These are phyloP conservation scores for Nansenia antarctica DNA, from an alignment of 2,113 vertebrate genomes.

Conservation along the genomic window DNA sequence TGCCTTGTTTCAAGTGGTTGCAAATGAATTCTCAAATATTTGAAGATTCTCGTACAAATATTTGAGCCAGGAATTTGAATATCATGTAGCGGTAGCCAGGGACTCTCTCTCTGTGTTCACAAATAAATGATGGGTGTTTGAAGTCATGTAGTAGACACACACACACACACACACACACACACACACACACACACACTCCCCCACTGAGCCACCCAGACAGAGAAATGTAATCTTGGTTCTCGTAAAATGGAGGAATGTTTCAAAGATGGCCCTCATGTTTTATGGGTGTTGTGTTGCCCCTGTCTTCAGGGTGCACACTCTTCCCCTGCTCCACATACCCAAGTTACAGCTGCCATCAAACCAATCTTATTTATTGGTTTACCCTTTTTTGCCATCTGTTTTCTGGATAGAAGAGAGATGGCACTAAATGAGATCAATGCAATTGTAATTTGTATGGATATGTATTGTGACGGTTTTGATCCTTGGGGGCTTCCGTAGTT, in stretches of 20 bases:
- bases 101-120: constrained; percentile 16
- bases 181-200: neutral
- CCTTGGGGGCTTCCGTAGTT: too few species aligned
- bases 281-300: neutral
- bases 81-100: constrained; percentile 39
- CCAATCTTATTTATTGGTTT: too few species aligned
- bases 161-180: too few species aligned
- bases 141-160: constrained; percentile 42
- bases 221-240: constrained; percentile 11
- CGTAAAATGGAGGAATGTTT: constrained; percentile 3
- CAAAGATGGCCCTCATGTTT: neutral
- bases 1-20: constrained; percentile 24
- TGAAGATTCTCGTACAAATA: constrained; percentile 51
- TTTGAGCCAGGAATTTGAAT: constrained; percentile 54
- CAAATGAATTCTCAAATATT: constrained; percentile 59
- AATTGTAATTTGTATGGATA: too few species aligned
- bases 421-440: too few species aligned
- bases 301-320: neutral
- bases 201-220: neutral
- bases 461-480: too few species aligned
- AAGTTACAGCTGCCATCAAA: neutral
- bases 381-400: too few species aligned
- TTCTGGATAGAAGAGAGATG: too few species aligned
- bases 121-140: constrained; percentile 47
- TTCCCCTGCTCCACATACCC: neutral